Base-by-base conservation (phyloP, 1,140 invertebrate species). In the Eumaeus atala region DNA sequence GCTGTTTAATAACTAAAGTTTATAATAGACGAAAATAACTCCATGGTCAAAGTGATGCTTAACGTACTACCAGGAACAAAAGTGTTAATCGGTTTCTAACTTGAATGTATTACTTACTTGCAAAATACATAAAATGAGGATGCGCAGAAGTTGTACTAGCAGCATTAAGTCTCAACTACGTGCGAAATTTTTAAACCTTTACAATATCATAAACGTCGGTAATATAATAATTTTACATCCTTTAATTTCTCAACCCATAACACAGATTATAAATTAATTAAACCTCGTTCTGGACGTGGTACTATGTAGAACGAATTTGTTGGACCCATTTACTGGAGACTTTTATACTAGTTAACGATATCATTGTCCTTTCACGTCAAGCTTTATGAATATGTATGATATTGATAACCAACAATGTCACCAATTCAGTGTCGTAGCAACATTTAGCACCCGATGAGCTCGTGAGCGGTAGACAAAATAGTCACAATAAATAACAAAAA, bases 101-200 rank as follows among this genome's bases (percentile, higher is more conserved):
- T 3, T 28, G 21, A 28, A 28, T 6, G 21, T 28, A 12, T 18
- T 9, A 42, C 54, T 58, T 59, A 55, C 40, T 62, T 57, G 47
- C 35, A 16, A 44, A 3, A 44, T 16, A 12, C 12, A 16, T 44
- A 44, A 44, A 44, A 9, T 14, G 17, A 9, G 12, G 6, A 17
- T 16, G 12, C 49, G 14, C 37, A 37, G 36, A 14, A 50, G 44
- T 48, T 51, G 66, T 64, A 65, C 66, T 68, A 69, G 63, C 56
- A 60, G 53, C 67, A 58, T 66, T 56, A 66, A 55, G 18, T 35
- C 17, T 48, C 61, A 64, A 67, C 72, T 59, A 74, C 64, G 74
- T 75, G 76, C 74, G 67, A 79, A 79, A 70, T 44, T 14, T 14
- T 44, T 16, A 3, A 17, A 16, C 9, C 40, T 44, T 44, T 44